A percentile compares a stretch with the other conserved stretches of the same genome.
phyloP scores from a whole-genome alignment of 1,140 invertebrate genomes.

The Aphelenchoides fujianensis region DNA sequence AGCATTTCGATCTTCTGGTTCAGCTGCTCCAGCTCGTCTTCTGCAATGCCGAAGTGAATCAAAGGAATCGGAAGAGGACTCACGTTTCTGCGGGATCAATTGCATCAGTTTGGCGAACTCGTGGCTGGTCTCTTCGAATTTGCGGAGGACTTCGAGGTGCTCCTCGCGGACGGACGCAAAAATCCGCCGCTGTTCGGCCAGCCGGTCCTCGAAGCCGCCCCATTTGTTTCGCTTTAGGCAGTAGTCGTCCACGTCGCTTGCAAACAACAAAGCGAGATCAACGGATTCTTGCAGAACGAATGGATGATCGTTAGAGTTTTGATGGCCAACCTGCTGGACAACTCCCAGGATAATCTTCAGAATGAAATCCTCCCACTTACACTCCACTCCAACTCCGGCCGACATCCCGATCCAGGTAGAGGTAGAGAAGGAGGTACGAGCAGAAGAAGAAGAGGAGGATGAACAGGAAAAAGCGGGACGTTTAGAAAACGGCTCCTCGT shows the following conservation, averaged over 20 bases:
- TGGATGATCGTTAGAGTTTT: too few species aligned
- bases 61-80: background rate
- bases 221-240: constrained; percentile 25
- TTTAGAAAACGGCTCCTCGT: too few species aligned
- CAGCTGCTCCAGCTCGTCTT: constrained; percentile 38
- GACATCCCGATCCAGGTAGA: too few species aligned
- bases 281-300: too few species aligned
- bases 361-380: too few species aligned
- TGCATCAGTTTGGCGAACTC: constrained; percentile 28
- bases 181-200: constrained; percentile 21
- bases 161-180: constrained; percentile 22
- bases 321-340: too few species aligned
- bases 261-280: too few species aligned
- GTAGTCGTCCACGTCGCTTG: constrained; percentile 21
- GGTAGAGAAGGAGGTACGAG: too few species aligned
- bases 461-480: too few species aligned
- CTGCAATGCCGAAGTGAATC: constrained; percentile 26
- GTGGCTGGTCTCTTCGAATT: constrained; percentile 19
- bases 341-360: too few species aligned
- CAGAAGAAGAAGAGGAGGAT: too few species aligned
- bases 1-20: constrained; percentile 41
- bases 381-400: too few species aligned
- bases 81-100: constrained; percentile 37
- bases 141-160: constrained; percentile 33
- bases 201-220: constrained; percentile 12